Evolutionary conservation across 2,797 vertebrate genomes (phyloP), one percentile per base, ranked within the genome.

Genomic region (Naso thynnoides): DNA sequence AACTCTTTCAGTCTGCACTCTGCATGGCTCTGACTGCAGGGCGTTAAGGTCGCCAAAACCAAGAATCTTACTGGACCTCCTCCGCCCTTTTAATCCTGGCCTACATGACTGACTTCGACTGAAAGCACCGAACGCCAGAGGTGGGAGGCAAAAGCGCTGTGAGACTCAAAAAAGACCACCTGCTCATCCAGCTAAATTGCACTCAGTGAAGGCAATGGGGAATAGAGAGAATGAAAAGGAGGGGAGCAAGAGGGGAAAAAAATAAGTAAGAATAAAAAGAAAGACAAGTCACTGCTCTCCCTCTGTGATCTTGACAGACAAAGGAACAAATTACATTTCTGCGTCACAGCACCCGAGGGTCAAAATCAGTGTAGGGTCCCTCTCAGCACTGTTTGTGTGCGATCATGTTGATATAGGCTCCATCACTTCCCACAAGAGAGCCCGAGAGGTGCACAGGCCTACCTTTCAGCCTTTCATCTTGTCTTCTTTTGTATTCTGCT

Each of bases 141-240:
- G 87, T 89, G 87, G 88, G 80, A 90, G 88, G 89, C 78, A 89
- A 78, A 88, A 83, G 76, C 74, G 78, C 76, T 79, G 79, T 72
- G 59, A 86, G 81, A 87, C 81, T 75, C 76, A 85, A 92, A 91
- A 91, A 87, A 84, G 91, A 93, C 89, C 94, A 94, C 94, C 95
- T 95, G 94, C 93, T 93, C 92, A 85, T 91, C 89, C 90, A 94
- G 95, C 92, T 93, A 95, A 95, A 95, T 92, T 94, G 88, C 86
- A 91, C 85, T 88, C 83, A 70, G 85, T 88, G 85, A 91, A 64
- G 69, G 87, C 74, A 83, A 78, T 39, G 76, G 71, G 50, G 64
- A 76, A 84, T 41, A 76, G 47, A 74, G 69, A 79, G 78, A 85
- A 81, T 88, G 83, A 86, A 88, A 86, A 85, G 64, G 77, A 85